Conservation (phyloP, 1,140 invertebrate species). For the Brachionus rubens region DNA sequence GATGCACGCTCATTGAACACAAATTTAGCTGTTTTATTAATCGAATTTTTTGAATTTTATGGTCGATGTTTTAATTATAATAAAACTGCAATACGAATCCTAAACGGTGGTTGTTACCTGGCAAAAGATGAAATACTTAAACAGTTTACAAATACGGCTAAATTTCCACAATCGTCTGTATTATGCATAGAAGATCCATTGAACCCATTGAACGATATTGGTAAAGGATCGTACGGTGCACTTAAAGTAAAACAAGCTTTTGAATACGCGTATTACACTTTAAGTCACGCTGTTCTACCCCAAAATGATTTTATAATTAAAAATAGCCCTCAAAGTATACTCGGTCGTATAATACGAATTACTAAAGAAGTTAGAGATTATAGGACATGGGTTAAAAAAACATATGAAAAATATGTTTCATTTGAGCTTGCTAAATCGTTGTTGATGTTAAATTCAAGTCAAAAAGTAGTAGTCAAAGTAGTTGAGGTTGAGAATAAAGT, state of each 20-base stretch:
- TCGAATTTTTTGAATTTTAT: conserved; percentile 97
- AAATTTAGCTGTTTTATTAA: conserved; percentile 87
- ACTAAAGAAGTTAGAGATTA: conserved; percentile 30
- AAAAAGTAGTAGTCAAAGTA: neutral
- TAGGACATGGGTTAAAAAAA: conserved; percentile 34
- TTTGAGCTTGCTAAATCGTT: conserved; percentile 6
- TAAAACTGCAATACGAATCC: conserved; percentile 86
- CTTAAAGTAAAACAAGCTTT: conserved; percentile 87
- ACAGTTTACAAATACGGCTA: conserved; percentile 17
- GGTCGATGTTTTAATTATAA: conserved; percentile 91
- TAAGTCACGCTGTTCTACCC: conserved; percentile 56
- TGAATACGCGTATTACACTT: conserved; percentile 83
- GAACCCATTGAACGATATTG: conserved; percentile 83
- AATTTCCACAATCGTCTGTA: conserved; percentile 72
- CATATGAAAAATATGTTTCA: conserved; percentile 18
- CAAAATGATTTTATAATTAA: conserved; percentile 68
- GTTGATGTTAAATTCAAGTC: neutral
- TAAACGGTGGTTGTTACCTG: conserved; percentile 81
- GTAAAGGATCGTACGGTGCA: conserved; percentile 85
- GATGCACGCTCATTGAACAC: conserved; percentile 56
- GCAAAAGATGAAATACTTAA: conserved; percentile 70
- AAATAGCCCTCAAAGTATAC: conserved; percentile 49
- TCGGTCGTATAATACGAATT: conserved; percentile 37
- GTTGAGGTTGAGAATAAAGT: neutral
- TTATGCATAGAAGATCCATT: conserved; percentile 97